Evolutionary conservation across 2,113 vertebrate genomes (phyloP), one percentile per base, ranked within the genome.

Genomic region (Trichomycterus rosablanca): DNA sequence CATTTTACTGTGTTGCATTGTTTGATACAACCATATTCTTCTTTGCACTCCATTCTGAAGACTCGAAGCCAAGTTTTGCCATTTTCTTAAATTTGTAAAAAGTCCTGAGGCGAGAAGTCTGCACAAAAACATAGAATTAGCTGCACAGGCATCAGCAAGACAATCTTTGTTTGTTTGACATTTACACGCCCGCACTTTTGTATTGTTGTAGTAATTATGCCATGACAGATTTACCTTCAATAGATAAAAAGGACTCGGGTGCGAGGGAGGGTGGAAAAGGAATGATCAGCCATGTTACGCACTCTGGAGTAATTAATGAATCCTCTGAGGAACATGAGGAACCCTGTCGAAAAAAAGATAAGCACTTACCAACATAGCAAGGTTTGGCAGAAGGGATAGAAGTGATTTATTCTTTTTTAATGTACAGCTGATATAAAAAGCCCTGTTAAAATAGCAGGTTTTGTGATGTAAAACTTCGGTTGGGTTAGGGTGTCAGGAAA

Each of bases 181-280:
- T 26, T 10, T 16, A 12, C 19, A 43, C 19, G 10, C 8, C 40
- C 14, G 23, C 24, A 51, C 10, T 16, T 5, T 9, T 39, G 30
- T 19, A 23, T 4, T 8, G 16, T 26, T 34, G 44, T 4, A 6
- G 12, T 46, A 32, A 62, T 15, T 26, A 19, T 10, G 14, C 23
- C 8, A 16, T 15, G 12, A 6, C 12, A 16, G 9, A 43, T 54
- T 81, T 88, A 95, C 93, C 91, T 84, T 94, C 81, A 99, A 87
- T 98, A 99, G 87, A 99, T 97, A 87, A 99, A 98, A 81, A 99
- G 95, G 83, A 99, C 94, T 79, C 94, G 89, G 81, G 96, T 97
- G 73, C 91, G 92, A 73, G 96, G 92, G 22, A 99, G 87, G 62
- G 90, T 91, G 66, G 94, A 89, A 65, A 97, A 93, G 24, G 90